Percentiles rank a stretch among this genome's conserved stretches.
Evolutionary conservation across 2,797 vertebrate genomes (phyloP).

Genomic region (Siniperca scherzeri): DNA sequence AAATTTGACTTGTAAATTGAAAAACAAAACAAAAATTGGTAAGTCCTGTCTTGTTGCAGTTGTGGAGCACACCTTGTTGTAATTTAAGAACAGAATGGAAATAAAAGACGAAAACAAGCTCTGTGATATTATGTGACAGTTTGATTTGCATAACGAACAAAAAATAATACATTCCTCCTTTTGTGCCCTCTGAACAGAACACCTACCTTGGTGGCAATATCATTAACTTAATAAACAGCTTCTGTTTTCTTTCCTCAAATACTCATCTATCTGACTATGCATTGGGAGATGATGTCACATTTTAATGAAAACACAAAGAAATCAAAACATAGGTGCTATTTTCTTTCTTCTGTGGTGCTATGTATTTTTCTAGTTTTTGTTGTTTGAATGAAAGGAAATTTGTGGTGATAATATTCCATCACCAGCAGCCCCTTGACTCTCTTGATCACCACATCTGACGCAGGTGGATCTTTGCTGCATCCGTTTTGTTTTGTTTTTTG

Average conservation of each 20-base stretch:
- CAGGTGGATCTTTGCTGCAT: slow-evolving; percentile 62
- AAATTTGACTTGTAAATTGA: slow-evolving; percentile 75
- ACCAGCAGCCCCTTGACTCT: slow-evolving; percentile 74
- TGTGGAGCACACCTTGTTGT: slow-evolving; percentile 83
- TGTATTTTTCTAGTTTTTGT: slow-evolving; percentile 82
- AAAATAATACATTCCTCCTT: slow-evolving; percentile 73
- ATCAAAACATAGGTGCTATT: slow-evolving; percentile 92
- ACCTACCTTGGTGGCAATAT: slow-evolving; percentile 67
- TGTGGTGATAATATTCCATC: slow-evolving; percentile 67
- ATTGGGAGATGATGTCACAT: slow-evolving; percentile 82
- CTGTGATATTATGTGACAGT: slow-evolving; percentile 83
- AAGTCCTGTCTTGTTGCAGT: slow-evolving; percentile 78
- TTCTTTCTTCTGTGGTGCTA: slow-evolving; percentile 95
- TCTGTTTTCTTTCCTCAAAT: slow-evolving; percentile 55
- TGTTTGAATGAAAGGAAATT: slow-evolving; percentile 76
- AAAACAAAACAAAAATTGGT: slow-evolving; percentile 44
- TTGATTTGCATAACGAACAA: slow-evolving; percentile 75
- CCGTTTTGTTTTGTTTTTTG: slow-evolving; percentile 17
- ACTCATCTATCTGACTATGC: slow-evolving; percentile 77
- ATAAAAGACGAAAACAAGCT: slow-evolving; percentile 83
- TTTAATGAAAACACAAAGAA: slow-evolving; percentile 74
- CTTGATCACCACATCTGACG: slow-evolving; percentile 53
- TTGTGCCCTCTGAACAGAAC: slow-evolving; percentile 66
- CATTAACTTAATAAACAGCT: slow-evolving; percentile 80
- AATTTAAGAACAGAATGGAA: slow-evolving; percentile 84